Base-by-base conservation (phyloP, 2,113 vertebrate genomes). In the Ascaphus truei region DNA sequence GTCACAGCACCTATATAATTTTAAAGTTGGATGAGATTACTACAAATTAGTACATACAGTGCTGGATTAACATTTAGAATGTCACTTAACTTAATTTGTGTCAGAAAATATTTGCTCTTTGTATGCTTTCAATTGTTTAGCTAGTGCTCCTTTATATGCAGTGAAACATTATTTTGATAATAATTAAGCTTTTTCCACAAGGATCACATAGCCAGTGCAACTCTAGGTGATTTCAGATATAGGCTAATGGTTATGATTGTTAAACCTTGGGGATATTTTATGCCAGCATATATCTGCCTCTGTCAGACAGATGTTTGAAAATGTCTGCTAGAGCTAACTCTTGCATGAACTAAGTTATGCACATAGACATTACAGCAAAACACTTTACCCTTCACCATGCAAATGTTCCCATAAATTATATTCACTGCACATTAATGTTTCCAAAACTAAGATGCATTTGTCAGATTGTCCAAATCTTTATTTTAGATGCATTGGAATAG, bases 391-490 rank as follows among this genome's bases (percentile, higher is more conserved):
- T 23, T 61, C 16, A 27, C 56, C 20, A 61, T 71, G 34, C 34
- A 61, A 61, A 71, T 71, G 23, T 45, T 23, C 18, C 34, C 43
- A 71, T 61, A 71, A 60, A 61, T 71, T 71, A 61, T 52, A 60
- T n/a, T 60, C 25, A 60, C 57, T 60, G 67, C 56, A 71, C 47
- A 61, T 71, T 61, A 71, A 71, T 71, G 67, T 57, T 60, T 71
- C 27, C n/a, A 71, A 43, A 71, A 37, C 33, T 25, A 71, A 71
- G 67, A 71, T 41, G 3, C 41, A 71, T 61, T 51, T 71, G 31
- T 71, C 33, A 61, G 33, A 61, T 8, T 52, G 45, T 43, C 45
- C 56, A 69, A 60, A n/a, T 23, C 33, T 27, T n/a, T 52, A 27
- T 60, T 39, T 69, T 61, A 31, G 34, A 60, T 61, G 45, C 52